phyloP scores from a whole-genome alignment of 2,797 vertebrate species.

The Emys orbicularis region DNA sequence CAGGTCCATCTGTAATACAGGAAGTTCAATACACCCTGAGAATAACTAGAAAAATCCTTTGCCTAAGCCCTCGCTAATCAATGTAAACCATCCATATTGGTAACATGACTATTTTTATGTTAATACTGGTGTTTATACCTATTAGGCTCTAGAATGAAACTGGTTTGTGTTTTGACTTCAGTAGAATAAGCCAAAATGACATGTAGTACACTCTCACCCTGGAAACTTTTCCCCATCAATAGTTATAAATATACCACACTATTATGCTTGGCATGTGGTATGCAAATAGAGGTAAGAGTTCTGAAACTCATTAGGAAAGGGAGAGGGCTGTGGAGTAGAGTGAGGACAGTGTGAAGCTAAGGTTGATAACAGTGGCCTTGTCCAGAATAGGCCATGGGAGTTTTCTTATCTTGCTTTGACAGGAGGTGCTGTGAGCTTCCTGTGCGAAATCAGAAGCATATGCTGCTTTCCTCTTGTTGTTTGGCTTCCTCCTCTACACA shows the following conservation, averaged over 20 bases:
- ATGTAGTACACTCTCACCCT: slow-evolving; percentile 78
- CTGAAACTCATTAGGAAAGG: slow-evolving; percentile 83
- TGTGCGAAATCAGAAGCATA: slow-evolving; percentile 99
- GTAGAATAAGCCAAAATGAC: slow-evolving; percentile 71
- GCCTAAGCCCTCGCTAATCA: not conserved
- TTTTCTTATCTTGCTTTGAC: slow-evolving; percentile 98
- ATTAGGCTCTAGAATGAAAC: slow-evolving; percentile 30
- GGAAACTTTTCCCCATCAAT: slow-evolving; percentile 72
- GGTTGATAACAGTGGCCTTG: slow-evolving; percentile 90
- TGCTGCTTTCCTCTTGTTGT: slow-evolving; percentile 99
- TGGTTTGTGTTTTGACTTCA: slow-evolving; percentile 57
- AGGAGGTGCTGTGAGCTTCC: slow-evolving; percentile 98
- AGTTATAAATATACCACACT: slow-evolving; percentile 83
- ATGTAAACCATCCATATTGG: not conserved
- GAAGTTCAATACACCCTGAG: not conserved
- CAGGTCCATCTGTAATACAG: not conserved
- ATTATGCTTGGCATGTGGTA: slow-evolving; percentile 81
- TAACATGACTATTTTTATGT: not conserved
- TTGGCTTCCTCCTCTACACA: slow-evolving; percentile 97
- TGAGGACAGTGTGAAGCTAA: slow-evolving; percentile 86
- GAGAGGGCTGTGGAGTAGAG: slow-evolving; percentile 78
- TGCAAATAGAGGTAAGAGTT: slow-evolving; percentile 89
- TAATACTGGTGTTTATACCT: not conserved
- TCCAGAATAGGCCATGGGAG: slow-evolving; percentile 96
- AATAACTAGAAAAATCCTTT: slow-evolving; percentile 3